Percentiles rank a stretch among this genome's conserved stretches.
phyloP scores from a whole-genome alignment of 2,888 invertebrate genomes.

The Ochropleura plecta region DNA sequence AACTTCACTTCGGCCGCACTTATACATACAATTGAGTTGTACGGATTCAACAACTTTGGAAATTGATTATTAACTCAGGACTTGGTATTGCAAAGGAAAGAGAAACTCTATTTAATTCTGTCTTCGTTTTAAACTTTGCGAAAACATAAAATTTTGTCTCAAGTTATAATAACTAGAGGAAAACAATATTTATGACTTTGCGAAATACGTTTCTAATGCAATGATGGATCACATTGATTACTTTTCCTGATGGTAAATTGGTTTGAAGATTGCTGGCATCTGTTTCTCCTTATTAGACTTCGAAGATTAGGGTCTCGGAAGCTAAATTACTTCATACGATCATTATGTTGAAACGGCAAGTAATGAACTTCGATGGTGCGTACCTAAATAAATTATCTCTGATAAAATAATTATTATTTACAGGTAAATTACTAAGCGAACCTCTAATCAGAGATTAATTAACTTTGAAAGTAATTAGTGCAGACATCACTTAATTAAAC shows the following conservation, averaged over 20 bases:
- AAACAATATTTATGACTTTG: conserved; percentile 35
- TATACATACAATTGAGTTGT: conserved; percentile 73
- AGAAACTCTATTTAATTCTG: conserved; percentile 59
- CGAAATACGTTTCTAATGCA: conserved; percentile 41
- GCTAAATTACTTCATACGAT: conserved; percentile 51
- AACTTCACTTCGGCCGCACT: conserved; percentile 72
- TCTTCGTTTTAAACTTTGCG: conserved; percentile 41
- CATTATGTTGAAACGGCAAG: conserved; percentile 50
- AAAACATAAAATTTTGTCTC: conserved; percentile 48
- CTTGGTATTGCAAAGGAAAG: conserved; percentile 59
- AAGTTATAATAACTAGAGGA: conserved; percentile 17
- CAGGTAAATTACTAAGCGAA: conserved; percentile 28
- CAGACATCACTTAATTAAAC: conserved; percentile 29
- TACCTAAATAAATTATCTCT: conserved; percentile 40
- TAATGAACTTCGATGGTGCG: conserved; percentile 52
- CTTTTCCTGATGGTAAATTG: conserved; percentile 46
- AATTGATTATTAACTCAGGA: conserved; percentile 75
- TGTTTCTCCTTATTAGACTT: conserved; percentile 46
- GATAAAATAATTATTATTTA: conserved; percentile 45
- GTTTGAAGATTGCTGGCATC: conserved; percentile 44
- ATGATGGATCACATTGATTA: conserved; percentile 48
- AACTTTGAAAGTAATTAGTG: conserved; percentile 35
- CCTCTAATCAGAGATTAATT: conserved; percentile 34
- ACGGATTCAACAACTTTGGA: conserved; percentile 72
- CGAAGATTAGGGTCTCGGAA: conserved; percentile 42